Base-by-base conservation (phyloP, 1,140 invertebrate genomes). In the Atopsyche davidsoni region DNA sequence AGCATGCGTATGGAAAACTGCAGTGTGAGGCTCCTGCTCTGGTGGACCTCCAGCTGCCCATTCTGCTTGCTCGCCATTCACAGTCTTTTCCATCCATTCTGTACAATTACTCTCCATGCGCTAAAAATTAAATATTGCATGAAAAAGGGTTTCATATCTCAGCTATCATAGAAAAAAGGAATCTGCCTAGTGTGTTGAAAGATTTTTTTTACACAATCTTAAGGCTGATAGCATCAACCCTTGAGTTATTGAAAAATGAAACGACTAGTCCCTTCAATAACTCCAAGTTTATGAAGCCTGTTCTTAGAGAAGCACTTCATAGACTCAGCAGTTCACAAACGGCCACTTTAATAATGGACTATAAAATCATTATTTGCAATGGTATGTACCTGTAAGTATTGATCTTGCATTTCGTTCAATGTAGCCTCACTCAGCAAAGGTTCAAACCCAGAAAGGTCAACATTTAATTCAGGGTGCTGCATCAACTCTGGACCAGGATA, bases 81-180 rank as follows among this genome's bases (percentile, higher is more conserved):
- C 68, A 1, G 94, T 91, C 66, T 96, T 98, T 53, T 84, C 85
- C 85, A 97, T 92, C 95, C 96, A 99, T 60, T 96, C 90, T 61
- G 83, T 81, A 64, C 96, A 95, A 68, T 98, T 97, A 1, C 79
- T 80, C 59, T 87, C 86, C 80, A 97, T 93, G 67, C 88, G 92
- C 76, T 87, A 39, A 54, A 52, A 49, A 46, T 19, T n/a, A n/a
- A n/a, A n/a, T n/a, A n/a, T n/a, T n/a, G n/a, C n/a, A n/a, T n/a
- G n/a, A n/a, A n/a, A n/a, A n/a, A n/a, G n/a, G n/a, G n/a, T n/a
- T n/a, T n/a, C n/a, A n/a, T n/a, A n/a, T n/a, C n/a, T n/a, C n/a
- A n/a, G n/a, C n/a, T n/a, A n/a, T n/a, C n/a, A n/a, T n/a, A n/a
- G n/a, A n/a, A n/a, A n/a, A n/a, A n/a, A n/a, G n/a, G n/a, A n/a